phyloP scores from a whole-genome alignment of 2,797 vertebrate species.

The Myiothlypis chrysogaster region DNA sequence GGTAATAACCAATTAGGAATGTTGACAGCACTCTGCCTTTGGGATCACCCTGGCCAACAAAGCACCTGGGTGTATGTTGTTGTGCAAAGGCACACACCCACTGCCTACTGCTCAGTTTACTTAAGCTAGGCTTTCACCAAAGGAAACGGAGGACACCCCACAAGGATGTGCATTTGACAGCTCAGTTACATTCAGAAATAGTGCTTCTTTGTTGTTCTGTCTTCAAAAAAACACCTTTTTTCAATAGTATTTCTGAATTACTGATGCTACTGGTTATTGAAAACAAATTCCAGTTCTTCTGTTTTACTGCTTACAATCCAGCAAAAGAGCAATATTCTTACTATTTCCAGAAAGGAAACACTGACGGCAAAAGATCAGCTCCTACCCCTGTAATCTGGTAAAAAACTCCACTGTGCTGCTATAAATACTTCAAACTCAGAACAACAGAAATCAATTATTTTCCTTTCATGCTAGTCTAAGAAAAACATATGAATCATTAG shows the following conservation, averaged over 20 bases:
- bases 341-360: background rate
- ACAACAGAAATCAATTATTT: background rate
- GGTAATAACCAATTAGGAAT: constrained; percentile 50
- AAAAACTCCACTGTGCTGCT: background rate
- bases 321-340: background rate
- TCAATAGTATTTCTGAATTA: background rate
- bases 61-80: constrained; percentile 30
- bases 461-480: background rate
- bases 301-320: background rate
- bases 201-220: background rate
- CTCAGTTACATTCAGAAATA: background rate
- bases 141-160: constrained; percentile 7
- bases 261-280: background rate
- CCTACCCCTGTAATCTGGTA: background rate
- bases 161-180: background rate
- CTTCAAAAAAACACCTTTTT: background rate
- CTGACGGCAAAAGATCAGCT: background rate
- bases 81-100: constrained; percentile 57
- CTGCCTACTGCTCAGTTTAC: constrained; percentile 51
- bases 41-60: constrained; percentile 25
- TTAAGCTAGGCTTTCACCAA: constrained; percentile 47
- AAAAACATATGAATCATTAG: background rate
- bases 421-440: background rate
- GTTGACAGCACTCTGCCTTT: constrained; percentile 49
- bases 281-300: background rate